These are phyloP conservation scores for Scrobipalpa costella DNA, from an alignment of 2,888 invertebrate species.

Conservation along the genomic window DNA sequence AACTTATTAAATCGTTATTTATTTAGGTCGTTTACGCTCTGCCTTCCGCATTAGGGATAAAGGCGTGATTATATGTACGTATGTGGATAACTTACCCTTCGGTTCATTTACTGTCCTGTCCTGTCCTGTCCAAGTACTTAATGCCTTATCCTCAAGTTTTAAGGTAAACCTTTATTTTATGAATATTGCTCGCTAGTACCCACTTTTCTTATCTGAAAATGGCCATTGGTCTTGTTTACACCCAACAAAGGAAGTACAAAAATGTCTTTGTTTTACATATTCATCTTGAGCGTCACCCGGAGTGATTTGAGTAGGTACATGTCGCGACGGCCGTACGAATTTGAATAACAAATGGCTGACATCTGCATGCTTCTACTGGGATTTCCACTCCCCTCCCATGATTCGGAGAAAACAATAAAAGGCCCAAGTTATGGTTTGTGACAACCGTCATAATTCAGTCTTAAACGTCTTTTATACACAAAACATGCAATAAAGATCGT, in stretches of 20 bases:
- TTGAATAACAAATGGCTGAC: constrained; percentile 78
- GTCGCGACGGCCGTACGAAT: constrained; percentile 68
- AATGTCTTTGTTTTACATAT: constrained; percentile 59
- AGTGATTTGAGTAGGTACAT: constrained; percentile 75
- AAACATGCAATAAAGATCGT: constrained; percentile 20
- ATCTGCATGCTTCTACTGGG: constrained; percentile 67
- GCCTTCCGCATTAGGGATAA: no score
- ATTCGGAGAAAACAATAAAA: constrained; percentile 54
- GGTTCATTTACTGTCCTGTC: no score
- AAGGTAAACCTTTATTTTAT: no score
- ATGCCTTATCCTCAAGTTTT: no score
- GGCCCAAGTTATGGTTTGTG: constrained; percentile 45
- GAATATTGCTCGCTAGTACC: no score
- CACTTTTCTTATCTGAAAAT: not conserved
- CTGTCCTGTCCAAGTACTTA: no score
- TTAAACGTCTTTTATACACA: constrained; percentile 34
- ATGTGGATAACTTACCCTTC: no score
- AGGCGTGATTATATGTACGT: no score
- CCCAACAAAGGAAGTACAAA: not conserved
- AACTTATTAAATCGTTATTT: no score
- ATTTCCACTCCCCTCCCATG: constrained; percentile 40
- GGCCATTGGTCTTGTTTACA: not conserved
- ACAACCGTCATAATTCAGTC: constrained; percentile 43
- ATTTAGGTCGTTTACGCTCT: no score
- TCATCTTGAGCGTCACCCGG: constrained; percentile 68